These are phyloP conservation scores for Brachyhypopomus occidentalis DNA, from an alignment of 2,113 vertebrate species.

Conservation along the genomic window DNA sequence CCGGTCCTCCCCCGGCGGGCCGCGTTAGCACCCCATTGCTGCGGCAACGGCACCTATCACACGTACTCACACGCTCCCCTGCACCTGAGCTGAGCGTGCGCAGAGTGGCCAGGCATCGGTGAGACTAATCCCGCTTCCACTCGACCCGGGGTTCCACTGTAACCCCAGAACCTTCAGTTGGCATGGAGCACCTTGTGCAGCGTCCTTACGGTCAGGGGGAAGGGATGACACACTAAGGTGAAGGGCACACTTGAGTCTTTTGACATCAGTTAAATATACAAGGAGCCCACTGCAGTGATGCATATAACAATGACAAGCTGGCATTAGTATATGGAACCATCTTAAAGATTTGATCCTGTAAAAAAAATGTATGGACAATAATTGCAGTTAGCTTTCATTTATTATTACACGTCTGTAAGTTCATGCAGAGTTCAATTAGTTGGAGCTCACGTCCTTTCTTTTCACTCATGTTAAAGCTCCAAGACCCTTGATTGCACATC, in stretches of 20 bases:
- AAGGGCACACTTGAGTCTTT: too few species aligned
- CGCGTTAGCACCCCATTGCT: not conserved
- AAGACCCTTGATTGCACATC: not conserved
- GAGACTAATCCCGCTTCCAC: not conserved
- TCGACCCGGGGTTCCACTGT: not conserved
- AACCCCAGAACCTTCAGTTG: not conserved
- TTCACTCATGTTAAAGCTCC: not conserved
- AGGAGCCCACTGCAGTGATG: too few species aligned
- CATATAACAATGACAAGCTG: too few species aligned
- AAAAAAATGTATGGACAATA: too few species aligned
- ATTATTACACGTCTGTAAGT: not conserved
- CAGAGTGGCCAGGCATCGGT: not conserved
- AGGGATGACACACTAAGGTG: too few species aligned
- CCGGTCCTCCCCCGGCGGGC: not conserved
- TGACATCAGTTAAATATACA: too few species aligned
- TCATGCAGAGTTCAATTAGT: constrained; percentile 1
- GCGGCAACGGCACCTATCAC: not conserved
- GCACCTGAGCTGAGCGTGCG: not conserved
- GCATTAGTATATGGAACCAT: too few species aligned
- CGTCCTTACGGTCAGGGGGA: too few species aligned
- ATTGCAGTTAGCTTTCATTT: not conserved
- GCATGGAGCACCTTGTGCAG: not conserved
- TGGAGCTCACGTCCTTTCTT: not conserved
- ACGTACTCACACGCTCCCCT: not conserved
- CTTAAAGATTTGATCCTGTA: too few species aligned